phyloP scores from a whole-genome alignment of 2,888 invertebrate species.

The Dysmachus trigonus region DNA sequence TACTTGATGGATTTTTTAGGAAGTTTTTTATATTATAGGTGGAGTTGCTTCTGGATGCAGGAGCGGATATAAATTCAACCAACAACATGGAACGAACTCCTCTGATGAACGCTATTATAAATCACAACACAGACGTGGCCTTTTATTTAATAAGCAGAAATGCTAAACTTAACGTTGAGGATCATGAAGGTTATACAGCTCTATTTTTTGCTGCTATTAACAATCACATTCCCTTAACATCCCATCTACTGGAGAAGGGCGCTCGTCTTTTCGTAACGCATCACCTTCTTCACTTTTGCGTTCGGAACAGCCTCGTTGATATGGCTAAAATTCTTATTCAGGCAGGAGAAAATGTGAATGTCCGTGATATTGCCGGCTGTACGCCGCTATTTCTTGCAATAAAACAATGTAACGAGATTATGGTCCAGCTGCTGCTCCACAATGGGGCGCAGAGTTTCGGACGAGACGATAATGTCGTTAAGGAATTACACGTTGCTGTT shows the following conservation, averaged over 20 bases:
- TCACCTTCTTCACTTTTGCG: conserved; percentile 74
- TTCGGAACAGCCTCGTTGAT: conserved; percentile 69
- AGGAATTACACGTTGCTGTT: conserved; percentile 58
- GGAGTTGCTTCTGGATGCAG: conserved; percentile 67
- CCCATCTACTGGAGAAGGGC: conserved; percentile 69
- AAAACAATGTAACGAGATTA: conserved; percentile 69
- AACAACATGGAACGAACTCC: conserved; percentile 71
- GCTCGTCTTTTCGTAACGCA: conserved; percentile 77
- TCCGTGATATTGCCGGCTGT: conserved; percentile 66
- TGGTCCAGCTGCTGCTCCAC: conserved; percentile 70
- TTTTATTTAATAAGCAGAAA: conserved; percentile 68
- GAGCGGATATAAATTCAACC: conserved; percentile 69
- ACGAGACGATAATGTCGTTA: conserved; percentile 66
- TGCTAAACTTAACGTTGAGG: conserved; percentile 74
- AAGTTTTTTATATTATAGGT: conserved; percentile 61
- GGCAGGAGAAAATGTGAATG: conserved; percentile 57
- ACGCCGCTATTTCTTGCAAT: conserved; percentile 79
- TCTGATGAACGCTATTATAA: conserved; percentile 61
- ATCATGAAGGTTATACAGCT: conserved; percentile 69
- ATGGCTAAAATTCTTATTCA: conserved; percentile 58
- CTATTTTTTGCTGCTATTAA: conserved; percentile 58
- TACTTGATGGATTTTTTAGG: neutral
- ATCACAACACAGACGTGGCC: conserved; percentile 63
- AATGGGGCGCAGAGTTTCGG: conserved; percentile 72
- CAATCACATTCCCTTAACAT: conserved; percentile 56